Percentiles rank a stretch among this genome's conserved stretches.
Evolutionary conservation across 1,140 invertebrate species (phyloP).

Genomic region (Apis cerana): DNA sequence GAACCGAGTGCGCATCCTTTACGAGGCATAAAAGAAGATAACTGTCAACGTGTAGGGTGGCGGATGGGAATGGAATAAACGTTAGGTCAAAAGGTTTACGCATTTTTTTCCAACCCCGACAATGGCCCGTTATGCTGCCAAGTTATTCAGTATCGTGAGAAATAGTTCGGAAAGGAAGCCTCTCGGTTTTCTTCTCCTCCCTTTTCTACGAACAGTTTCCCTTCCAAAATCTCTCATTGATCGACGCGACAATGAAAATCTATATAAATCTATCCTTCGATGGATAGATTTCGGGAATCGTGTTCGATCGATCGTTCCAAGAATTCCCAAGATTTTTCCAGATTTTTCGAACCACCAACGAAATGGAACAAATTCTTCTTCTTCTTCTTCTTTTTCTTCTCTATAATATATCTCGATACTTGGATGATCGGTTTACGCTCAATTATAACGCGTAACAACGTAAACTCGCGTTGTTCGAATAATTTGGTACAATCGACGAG

Average conservation of each 20-base stretch:
- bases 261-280: constrained; percentile 26
- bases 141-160: constrained; percentile 62
- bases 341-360: not conserved
- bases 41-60: not conserved
- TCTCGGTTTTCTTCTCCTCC: not conserved
- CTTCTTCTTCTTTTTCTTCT: too few species aligned
- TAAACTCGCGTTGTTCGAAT: too few species aligned
- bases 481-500: too few species aligned
- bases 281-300: not conserved
- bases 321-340: not conserved
- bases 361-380: too few species aligned
- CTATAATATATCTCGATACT: too few species aligned
- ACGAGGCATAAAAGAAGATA: constrained; percentile 41
- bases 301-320: not conserved
- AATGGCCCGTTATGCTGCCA: constrained; percentile 15
- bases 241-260: constrained; percentile 14
- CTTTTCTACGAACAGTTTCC: too few species aligned
- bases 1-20: constrained; percentile 43
- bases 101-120: constrained; percentile 10
- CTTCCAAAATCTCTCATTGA: not conserved
- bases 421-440: too few species aligned
- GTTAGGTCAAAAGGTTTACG: constrained; percentile 25
- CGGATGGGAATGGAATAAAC: constrained; percentile 7
- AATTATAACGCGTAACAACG: too few species aligned
- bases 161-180: constrained; percentile 5